Percentiles rank a stretch among this genome's conserved stretches.
These are phyloP conservation scores for Mythimna lalbum DNA, from an alignment of 2,888 invertebrate genomes.

Conservation along the genomic window DNA sequence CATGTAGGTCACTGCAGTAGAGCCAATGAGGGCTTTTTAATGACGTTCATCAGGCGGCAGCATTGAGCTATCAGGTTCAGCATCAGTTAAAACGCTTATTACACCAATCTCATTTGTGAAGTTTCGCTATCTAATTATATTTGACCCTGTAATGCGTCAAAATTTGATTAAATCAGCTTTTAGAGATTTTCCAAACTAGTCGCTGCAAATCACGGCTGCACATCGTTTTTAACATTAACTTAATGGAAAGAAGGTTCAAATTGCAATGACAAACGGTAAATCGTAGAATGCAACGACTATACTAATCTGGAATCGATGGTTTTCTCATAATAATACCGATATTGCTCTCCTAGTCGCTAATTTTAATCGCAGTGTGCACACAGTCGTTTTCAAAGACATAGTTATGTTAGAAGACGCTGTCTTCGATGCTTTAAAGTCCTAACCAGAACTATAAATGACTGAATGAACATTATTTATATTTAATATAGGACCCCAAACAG, in stretches of 20 bases:
- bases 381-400: slow-evolving; percentile 27
- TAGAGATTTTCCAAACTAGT: no score
- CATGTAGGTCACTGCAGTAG: no score
- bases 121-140: no score
- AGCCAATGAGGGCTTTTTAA: no score
- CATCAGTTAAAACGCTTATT: no score
- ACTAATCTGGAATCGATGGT: neutral
- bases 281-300: neutral
- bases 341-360: neutral
- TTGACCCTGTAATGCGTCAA: neutral
- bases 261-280: neutral
- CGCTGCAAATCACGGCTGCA: neutral
- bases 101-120: no score
- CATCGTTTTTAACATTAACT: neutral
- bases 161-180: neutral
- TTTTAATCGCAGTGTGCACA: slow-evolving; percentile 35
- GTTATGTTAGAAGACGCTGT: neutral
- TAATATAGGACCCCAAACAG: neutral
- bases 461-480: neutral
- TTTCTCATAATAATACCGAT: neutral
- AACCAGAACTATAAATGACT: neutral
- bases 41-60: no score
- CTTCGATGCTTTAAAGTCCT: neutral
- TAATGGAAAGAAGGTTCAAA: neutral
- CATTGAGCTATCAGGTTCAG: no score